These are phyloP conservation scores for Hypocryptadius cinnamomeus DNA, from an alignment of 2,113 vertebrate species.

Conservation along the genomic window DNA sequence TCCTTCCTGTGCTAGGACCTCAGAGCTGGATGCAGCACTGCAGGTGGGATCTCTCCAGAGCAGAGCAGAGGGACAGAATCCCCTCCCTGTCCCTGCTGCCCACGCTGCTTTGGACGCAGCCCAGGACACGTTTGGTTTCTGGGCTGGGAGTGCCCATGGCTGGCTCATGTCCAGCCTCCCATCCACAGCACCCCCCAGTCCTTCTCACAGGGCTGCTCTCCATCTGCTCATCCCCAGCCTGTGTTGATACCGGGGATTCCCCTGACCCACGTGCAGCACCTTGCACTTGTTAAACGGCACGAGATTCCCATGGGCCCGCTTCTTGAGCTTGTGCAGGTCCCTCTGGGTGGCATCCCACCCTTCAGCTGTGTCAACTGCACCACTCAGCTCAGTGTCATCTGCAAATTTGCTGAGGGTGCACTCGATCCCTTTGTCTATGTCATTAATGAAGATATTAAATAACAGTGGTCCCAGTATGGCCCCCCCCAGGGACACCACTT, in stretches of 20 bases:
- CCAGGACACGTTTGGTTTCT: not conserved
- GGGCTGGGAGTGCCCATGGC: not conserved
- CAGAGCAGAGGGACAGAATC: not conserved
- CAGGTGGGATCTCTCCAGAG: not conserved
- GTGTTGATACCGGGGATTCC: not conserved
- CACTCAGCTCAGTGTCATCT: not conserved
- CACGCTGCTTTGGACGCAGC: not conserved
- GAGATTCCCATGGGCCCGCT: not conserved
- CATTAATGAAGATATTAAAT: not conserved
- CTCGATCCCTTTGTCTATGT: not conserved
- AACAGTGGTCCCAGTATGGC: not conserved
- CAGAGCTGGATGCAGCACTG: not conserved
- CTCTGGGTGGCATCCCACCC: not conserved
- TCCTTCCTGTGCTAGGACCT: not conserved
- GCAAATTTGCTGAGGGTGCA: not conserved
- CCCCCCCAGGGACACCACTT: not conserved
- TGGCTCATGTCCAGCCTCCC: not conserved
- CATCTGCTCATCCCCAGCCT: not conserved
- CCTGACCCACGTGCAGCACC: not conserved
- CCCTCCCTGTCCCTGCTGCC: not conserved
- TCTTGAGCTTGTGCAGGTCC: not conserved
- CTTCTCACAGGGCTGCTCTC: not conserved
- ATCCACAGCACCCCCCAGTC: rapidly evolving
- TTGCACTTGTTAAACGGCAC: not conserved
- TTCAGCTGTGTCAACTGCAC: not conserved